Evolutionary conservation across 2,113 vertebrate genomes (phyloP), one percentile per base, ranked within the genome.

Genomic region (Stigmatopora argus): DNA sequence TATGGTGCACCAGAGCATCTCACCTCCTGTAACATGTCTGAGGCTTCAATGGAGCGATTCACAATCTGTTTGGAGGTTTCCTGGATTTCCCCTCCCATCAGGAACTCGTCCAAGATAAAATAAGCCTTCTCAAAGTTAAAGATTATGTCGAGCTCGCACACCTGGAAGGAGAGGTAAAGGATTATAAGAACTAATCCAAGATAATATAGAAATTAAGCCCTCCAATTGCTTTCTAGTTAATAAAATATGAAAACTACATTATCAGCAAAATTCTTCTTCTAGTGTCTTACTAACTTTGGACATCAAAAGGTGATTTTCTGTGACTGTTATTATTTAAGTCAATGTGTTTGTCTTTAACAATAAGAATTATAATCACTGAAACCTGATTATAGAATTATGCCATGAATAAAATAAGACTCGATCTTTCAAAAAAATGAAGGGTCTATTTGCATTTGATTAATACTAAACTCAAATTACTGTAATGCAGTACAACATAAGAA

Each of bases 51-150:
- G 78, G 90, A 91, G 87, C 93, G 94, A 60, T 94, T 92, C 47
- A 92, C 92, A 44, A 78, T 90, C 88, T 88, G 92, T 87, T 98
- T 99, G 15, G 97, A 99, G 26, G 97, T 99, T 86, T 99, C 97
- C 78, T 97, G 97, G 70, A 99, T 78, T 87, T 99, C 97, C 61
- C 97, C 97, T 47, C 94, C 94, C 63, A 99, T 93, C 64, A 99
- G 92, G 88, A 98, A 99, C 81, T 99, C 97, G 63, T 99, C 97
- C 77, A 99, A 90, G 85, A 99, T 98, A 83, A 98, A 99, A 88
- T 98, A 99, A 19, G 96, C 96, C 89, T 99, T 99, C 86, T 99
- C 96, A 88, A 99, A 99, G 85, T 98, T 99, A 82, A 99, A 99
- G 84, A 99, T 99, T 65, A 99, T 96, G 87, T 99, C 97, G 86